A percentile compares a stretch with the other conserved stretches of the same genome.
Conservation (phyloP, 1,140 invertebrate genomes). For the Leptonema lineaticorne region DNA sequence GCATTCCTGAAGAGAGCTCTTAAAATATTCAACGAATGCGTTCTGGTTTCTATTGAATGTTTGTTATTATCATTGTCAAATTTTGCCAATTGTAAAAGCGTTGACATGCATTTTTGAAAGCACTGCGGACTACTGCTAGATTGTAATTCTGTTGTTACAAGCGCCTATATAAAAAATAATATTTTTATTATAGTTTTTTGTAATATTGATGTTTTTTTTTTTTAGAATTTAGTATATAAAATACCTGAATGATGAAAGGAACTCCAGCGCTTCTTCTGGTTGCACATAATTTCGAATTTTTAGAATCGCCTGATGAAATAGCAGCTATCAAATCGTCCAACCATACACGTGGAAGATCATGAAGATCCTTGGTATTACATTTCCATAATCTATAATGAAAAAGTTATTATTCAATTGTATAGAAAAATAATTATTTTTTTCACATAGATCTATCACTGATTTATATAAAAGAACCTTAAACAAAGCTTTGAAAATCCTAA, state of each 20-base stretch:
- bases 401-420: background rate
- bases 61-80: background rate
- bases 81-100: slow-evolving; percentile 52
- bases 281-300: slow-evolving; percentile 65
- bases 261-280: slow-evolving; percentile 89
- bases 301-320: slow-evolving; percentile 57
- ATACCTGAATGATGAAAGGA: slow-evolving; percentile 85
- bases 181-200: slow-evolving; percentile 5
- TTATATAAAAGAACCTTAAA: slow-evolving; percentile 43
- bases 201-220: background rate
- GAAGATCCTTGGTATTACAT: slow-evolving; percentile 55
- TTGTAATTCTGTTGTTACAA: slow-evolving; percentile 70
- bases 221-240: background rate
- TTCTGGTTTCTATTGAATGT: slow-evolving; percentile 56
- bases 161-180: slow-evolving; percentile 57
- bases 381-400: slow-evolving; percentile 52
- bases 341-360: slow-evolving; percentile 70
- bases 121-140: slow-evolving; percentile 53
- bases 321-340: slow-evolving; percentile 65
- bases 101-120: slow-evolving; percentile 64
- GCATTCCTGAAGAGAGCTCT: slow-evolving; percentile 77
- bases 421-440: too few relatives aligned
- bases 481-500: slow-evolving; percentile 83
- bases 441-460: too few relatives aligned
- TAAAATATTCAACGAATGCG: slow-evolving; percentile 85